Evolutionary conservation across 2,113 vertebrate species (phyloP).

Genomic region (Benitochromis conjunctus): DNA sequence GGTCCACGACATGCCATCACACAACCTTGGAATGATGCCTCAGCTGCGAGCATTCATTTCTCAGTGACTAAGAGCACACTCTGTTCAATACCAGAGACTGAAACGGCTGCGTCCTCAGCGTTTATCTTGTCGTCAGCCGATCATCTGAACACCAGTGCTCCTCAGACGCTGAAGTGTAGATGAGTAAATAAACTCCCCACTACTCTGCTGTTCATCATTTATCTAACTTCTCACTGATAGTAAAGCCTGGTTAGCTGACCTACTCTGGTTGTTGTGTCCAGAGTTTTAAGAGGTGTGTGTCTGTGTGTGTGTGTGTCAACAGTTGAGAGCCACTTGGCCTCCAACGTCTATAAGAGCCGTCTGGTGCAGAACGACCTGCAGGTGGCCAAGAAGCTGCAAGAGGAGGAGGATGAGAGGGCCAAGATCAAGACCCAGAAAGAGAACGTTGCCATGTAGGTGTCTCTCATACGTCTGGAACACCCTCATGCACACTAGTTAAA

Average conservation of each 20-base stretch:
- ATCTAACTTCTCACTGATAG: background rate
- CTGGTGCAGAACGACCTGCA: conserved; percentile 90
- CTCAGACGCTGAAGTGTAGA: background rate
- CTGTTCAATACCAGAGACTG: conserved; percentile 18
- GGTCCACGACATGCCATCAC: conserved; percentile 17
- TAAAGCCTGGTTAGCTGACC: background rate
- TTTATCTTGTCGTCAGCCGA: conserved; percentile 20
- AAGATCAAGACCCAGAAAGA: conserved; percentile 79
- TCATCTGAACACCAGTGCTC: background rate
- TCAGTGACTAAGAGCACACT: conserved; percentile 6
- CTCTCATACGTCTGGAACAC: background rate
- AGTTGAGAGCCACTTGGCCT: conserved; percentile 97
- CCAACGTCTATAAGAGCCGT: conserved; percentile 90
- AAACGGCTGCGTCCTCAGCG: background rate
- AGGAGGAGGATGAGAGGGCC: conserved; percentile 88
- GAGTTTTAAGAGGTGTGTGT: background rate
- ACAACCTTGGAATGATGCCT: conserved; percentile 54
- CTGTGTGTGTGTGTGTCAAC: conserved; percentile 27
- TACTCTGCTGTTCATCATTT: background rate
- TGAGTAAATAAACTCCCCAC: conserved; percentile 1
- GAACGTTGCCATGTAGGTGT: conserved; percentile 82
- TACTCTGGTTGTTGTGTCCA: background rate
- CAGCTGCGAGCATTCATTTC: conserved; percentile 33
- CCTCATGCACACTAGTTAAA: background rate
- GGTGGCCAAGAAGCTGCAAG: conserved; percentile 91